A percentile compares a stretch with the other conserved stretches of the same genome.
Evolutionary conservation across 2,888 invertebrate species (phyloP).

Genomic region (Nebria brevicollis): DNA sequence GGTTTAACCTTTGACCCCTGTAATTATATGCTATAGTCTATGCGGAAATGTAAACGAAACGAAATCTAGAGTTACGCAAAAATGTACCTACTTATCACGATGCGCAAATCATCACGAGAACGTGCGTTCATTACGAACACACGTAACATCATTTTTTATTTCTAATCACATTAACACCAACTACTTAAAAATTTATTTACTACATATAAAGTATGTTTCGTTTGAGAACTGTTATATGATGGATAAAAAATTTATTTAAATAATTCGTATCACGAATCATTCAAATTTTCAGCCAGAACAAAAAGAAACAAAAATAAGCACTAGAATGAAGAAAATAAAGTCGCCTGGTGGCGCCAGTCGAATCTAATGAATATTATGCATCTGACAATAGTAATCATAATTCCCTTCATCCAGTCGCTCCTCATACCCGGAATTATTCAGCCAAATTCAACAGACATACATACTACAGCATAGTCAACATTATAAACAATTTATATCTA

Average conservation of each 20-base stretch:
- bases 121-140: no score
- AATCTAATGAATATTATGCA: slow-evolving; percentile 41
- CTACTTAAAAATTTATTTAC: no score
- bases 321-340: background rate
- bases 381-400: slow-evolving; percentile 41
- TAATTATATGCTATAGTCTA: background rate
- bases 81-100: background rate
- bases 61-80: background rate
- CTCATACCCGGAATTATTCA: background rate
- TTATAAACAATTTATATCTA: background rate
- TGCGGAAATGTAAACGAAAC: background rate
- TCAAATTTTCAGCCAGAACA: background rate
- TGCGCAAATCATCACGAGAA: background rate
- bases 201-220: no score
- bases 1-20: background rate
- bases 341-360: slow-evolving; percentile 1
- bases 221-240: no score
- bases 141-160: no score
- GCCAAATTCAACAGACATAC: no score
- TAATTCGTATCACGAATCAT: background rate
- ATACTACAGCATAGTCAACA: background rate
- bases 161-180: no score
- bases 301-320: background rate
- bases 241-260: no score
- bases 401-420: background rate